phyloP scores from a whole-genome alignment of 2,113 vertebrate genomes.

The Motacilla tschutschensis region DNA sequence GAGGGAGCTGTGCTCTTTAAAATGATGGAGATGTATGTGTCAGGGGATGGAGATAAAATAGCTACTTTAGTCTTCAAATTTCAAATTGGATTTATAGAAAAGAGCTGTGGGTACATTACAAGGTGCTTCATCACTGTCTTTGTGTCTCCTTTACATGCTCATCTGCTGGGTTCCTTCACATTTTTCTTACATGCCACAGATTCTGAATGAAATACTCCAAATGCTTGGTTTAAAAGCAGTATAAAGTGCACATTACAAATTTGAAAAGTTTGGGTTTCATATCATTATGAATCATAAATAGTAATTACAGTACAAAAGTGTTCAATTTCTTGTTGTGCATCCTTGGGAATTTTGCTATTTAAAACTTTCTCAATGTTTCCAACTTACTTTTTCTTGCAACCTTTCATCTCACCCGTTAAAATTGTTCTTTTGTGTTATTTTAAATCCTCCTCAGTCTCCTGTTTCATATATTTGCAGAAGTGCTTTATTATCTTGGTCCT shows the following conservation, averaged over 20 bases:
- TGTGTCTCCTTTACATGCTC: background rate
- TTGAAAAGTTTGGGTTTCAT: background rate
- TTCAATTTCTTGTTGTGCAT: background rate
- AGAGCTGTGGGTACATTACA: constrained; percentile 12
- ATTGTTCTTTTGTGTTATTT: background rate
- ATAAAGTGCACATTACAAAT: background rate
- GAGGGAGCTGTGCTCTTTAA: constrained; percentile 69
- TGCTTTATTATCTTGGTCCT: background rate
- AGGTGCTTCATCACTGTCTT: constrained; percentile 1
- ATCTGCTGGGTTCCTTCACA: background rate
- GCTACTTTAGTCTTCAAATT: background rate
- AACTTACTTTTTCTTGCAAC: background rate
- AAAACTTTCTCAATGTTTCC: background rate
- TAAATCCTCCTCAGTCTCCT: background rate
- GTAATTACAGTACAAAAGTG: background rate
- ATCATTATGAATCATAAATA: background rate
- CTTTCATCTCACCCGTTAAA: background rate
- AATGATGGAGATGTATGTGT: background rate
- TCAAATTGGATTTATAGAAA: constrained; percentile 26
- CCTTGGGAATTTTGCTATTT: background rate
- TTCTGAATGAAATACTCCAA: background rate
- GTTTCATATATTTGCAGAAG: background rate
- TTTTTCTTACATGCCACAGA: background rate
- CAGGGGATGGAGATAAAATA: background rate
- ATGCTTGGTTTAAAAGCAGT: background rate